Evolutionary conservation across 2,888 invertebrate genomes (phyloP).

Genomic region (Tetrapedia diversipes): DNA sequence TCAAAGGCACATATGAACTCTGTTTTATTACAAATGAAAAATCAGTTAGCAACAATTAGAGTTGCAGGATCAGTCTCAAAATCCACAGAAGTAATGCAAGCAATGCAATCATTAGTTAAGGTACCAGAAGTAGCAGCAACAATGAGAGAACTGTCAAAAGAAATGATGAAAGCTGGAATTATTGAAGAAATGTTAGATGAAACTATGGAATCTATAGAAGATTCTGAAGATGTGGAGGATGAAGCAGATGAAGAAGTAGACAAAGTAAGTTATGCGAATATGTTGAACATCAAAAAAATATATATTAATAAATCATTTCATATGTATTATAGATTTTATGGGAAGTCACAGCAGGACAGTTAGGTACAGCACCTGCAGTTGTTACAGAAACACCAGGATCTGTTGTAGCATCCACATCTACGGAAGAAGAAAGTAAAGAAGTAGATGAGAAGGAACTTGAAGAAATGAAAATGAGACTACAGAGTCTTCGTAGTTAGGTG

Average conservation of each 20-base stretch:
- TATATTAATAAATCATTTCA: background rate
- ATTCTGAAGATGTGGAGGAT: slow-evolving; percentile 97
- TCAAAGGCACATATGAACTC: slow-evolving; percentile 99
- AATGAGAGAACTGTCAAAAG: slow-evolving; percentile 98
- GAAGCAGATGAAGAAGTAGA: slow-evolving; percentile 97
- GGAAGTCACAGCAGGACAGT: slow-evolving; percentile 95
- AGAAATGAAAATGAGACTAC: slow-evolving; percentile 95
- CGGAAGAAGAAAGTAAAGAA: slow-evolving; percentile 86
- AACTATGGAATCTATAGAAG: slow-evolving; percentile 96
- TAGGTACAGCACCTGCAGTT: slow-evolving; percentile 95
- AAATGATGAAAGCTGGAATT: slow-evolving; percentile 99
- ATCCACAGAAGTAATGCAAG: slow-evolving; percentile 99
- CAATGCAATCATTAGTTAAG: slow-evolving; percentile 96
- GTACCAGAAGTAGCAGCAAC: slow-evolving; percentile 97
- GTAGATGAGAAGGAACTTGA: slow-evolving; percentile 91
- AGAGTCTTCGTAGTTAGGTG: slow-evolving; percentile 92
- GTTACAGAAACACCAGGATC: slow-evolving; percentile 87
- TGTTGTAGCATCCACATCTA: slow-evolving; percentile 84
- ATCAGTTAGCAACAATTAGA: slow-evolving; percentile 97
- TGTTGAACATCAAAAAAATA: background rate
- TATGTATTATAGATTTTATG: slow-evolving; percentile 87
- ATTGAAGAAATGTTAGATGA: slow-evolving; percentile 99
- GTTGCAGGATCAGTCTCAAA: slow-evolving; percentile 96
- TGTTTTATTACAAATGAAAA: slow-evolving; percentile 98
- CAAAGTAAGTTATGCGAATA: slow-evolving; percentile 85